Evolutionary conservation across 2,888 invertebrate species (phyloP).

Genomic region (Papilio gigon): DNA sequence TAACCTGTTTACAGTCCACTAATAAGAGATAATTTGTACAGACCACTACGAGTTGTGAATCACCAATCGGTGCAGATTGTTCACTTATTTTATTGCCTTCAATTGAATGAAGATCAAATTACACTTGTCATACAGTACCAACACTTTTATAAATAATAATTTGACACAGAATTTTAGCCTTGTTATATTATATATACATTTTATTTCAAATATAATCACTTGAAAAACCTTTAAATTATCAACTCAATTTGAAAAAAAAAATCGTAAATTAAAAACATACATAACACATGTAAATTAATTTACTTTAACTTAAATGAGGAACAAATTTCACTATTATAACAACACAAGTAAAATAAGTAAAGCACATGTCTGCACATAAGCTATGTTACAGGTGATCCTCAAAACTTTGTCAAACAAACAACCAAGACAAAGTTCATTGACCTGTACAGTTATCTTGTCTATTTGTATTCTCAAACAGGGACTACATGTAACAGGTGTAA

Average conservation of each 20-base stretch:
- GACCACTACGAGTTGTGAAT: conserved; percentile 61
- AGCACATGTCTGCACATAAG: conserved; percentile 26
- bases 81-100: conserved; percentile 64
- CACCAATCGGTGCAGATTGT: conserved; percentile 69
- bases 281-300: not conserved
- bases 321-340: not conserved
- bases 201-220: not conserved
- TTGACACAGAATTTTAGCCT: not conserved
- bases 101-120: conserved; percentile 68
- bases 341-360: not conserved
- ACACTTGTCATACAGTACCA: conserved; percentile 50
- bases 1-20: conserved; percentile 50
- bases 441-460: conserved; percentile 41
- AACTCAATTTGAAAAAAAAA: too few relatives aligned
- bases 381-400: conserved; percentile 39
- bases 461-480: conserved; percentile 36
- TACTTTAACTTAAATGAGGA: not conserved
- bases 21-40: conserved; percentile 56
- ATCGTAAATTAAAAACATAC: not conserved
- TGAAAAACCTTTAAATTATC: not conserved
- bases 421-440: conserved; percentile 38
- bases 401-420: conserved; percentile 41
- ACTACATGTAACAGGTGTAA: conserved; percentile 29
- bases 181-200: too few relatives aligned
- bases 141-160: conserved; percentile 29